phyloP scores from a whole-genome alignment of 2,797 vertebrate genomes.

The Triplophysa bombifrons region DNA sequence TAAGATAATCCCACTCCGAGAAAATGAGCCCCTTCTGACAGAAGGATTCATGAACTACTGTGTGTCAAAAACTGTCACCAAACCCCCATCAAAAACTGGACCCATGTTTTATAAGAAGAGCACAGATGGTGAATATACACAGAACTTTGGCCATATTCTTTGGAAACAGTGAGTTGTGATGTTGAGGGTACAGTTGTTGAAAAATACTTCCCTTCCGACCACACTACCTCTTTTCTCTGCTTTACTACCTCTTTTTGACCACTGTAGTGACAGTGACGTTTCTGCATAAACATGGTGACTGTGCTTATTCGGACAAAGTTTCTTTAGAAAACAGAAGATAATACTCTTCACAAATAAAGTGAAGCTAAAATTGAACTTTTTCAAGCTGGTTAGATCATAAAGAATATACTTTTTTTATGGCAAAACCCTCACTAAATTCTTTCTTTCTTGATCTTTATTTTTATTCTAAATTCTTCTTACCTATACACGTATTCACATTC shows the following conservation, averaged over 20 bases:
- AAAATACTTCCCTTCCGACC: conserved; percentile 34
- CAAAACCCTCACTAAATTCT: background rate
- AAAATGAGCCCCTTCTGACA: conserved; percentile 30
- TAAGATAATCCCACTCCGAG: conserved; percentile 21
- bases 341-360: background rate
- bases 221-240: conserved; percentile 27
- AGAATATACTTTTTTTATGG: background rate
- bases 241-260: conserved; percentile 29
- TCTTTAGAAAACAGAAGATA: background rate
- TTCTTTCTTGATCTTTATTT: too few species aligned
- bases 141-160: conserved; percentile 24
- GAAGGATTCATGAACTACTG: conserved; percentile 6
- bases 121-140: background rate
- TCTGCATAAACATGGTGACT: background rate
- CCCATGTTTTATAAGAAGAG: conserved; percentile 24
- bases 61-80: conserved; percentile 22
- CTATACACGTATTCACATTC: too few species aligned
- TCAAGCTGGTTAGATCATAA: too few species aligned
- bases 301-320: background rate
- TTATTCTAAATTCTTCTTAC: too few species aligned
- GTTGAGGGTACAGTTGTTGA: conserved; percentile 26
- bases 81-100: conserved; percentile 15
- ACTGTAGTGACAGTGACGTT: conserved; percentile 12
- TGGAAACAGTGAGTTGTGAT: conserved; percentile 23
- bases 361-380: too few species aligned